These are phyloP conservation scores for Metellina segmentata DNA, from an alignment of 2,888 invertebrate genomes.

Conservation along the genomic window DNA sequence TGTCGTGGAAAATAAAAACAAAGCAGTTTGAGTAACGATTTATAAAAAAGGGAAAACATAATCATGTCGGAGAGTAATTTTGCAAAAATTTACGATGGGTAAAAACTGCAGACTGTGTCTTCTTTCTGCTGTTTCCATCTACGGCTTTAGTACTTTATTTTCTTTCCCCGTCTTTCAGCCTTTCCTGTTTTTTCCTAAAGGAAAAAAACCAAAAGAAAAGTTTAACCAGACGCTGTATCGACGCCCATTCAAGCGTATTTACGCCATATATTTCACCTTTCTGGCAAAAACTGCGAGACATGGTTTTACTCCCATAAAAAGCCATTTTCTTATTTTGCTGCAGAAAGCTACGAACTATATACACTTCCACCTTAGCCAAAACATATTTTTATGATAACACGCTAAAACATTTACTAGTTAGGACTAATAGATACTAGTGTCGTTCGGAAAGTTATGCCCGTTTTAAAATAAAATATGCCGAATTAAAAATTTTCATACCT, in stretches of 20 bases:
- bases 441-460: too few relatives aligned
- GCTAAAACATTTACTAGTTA: too few relatives aligned
- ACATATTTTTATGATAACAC: too few relatives aligned
- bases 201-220: background rate
- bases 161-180: background rate
- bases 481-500: too few relatives aligned
- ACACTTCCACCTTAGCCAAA: background rate
- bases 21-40: background rate
- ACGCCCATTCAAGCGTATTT: background rate
- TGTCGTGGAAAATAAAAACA: background rate
- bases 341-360: background rate
- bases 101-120: background rate
- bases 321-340: background rate
- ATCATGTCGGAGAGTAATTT: background rate
- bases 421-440: too few relatives aligned
- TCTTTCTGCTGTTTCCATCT: background rate
- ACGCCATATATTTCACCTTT: background rate
- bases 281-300: background rate
- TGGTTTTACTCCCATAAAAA: background rate
- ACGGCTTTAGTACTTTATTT: background rate
- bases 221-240: background rate
- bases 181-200: background rate
- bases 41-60: background rate
- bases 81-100: background rate
- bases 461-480: too few relatives aligned